Base-by-base conservation (phyloP, 2,888 invertebrate genomes). In the Lamproptera curius region DNA sequence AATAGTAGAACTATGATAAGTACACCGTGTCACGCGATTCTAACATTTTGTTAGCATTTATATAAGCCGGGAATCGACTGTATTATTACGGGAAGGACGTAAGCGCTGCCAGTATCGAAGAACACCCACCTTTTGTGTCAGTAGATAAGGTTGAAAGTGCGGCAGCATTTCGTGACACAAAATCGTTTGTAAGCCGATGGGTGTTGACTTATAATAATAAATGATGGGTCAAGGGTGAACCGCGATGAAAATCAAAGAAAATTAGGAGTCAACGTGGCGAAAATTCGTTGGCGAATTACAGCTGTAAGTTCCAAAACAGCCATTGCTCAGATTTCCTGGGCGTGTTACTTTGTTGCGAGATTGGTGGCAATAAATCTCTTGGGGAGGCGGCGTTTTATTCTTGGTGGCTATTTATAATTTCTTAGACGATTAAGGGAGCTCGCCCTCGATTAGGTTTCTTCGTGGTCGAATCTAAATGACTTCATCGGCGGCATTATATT, bases 211-310 rank as follows among this genome's bases (percentile, higher is more conserved):
- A 79, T 77, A 74, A 73, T 73, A 71, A 73, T 69, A 74, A 77
- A 79, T 72, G 73, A 74, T 74, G 73, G 81, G 82, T 83, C 82
- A 82, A 82, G 82, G 81, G 73, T 83, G 77, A 75, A 73, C 61
- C 63, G 54, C 59, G 57, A 58, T 56, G 60, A 54, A 67, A 73
- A 71, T 74, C 72, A 67, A 70, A 70, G 67, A 66, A 76, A 76
- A 76, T 76, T 56, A 57, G 55, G 51, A 50, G 52, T 51, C 52
- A 45, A 45, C 42, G 44, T 40, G 36, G 49, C 51, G 51, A 51
- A n/a, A n/a, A 52, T 49, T 53, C 43, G 52, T 52, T n/a, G 31
- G 41, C 48, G 50, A 55, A 50, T 53, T 51, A 55, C 53, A 50
- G 39, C 37, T 46, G 48, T 50, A 44, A 49, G 44, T 43, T 44